These are phyloP conservation scores for Chrysemys picta DNA, from an alignment of 2,113 vertebrate genomes.

Conservation along the genomic window DNA sequence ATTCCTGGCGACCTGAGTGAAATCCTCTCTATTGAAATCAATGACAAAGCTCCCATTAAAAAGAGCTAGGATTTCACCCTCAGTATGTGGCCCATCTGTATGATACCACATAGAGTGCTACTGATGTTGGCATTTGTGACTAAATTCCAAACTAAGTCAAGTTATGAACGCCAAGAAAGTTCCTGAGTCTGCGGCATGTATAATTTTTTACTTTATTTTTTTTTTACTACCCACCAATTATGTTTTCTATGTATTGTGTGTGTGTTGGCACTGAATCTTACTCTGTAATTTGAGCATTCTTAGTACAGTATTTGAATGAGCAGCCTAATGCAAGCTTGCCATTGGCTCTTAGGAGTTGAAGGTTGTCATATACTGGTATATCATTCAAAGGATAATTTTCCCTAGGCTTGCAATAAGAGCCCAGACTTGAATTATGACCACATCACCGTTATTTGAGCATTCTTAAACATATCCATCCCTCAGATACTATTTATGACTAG, in stretches of 20 bases:
- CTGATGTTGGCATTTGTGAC: not conserved
- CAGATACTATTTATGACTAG: not conserved
- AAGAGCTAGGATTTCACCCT: not conserved
- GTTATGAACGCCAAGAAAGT: not conserved
- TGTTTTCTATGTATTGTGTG: not conserved
- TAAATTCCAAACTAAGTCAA: conserved; percentile 51
- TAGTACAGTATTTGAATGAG: not conserved
- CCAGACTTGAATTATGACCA: not conserved
- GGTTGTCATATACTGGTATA: not conserved
- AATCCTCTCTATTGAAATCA: not conserved
- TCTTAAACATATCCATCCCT: not conserved
- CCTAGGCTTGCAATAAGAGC: not conserved
- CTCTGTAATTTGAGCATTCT: not conserved
- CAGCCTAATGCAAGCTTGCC: rapidly evolving
- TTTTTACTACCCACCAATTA: not conserved
- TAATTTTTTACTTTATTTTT: not conserved
- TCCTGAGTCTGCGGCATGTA: not conserved
- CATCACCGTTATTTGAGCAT: not conserved
- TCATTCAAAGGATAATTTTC: not conserved
- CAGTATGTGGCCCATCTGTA: not conserved
- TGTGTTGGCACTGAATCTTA: not conserved
- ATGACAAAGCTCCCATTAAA: not conserved
- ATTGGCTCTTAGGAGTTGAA: not conserved
- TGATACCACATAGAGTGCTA: not conserved
- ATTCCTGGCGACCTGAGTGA: not conserved